Conservation (phyloP, 2,888 invertebrate genomes). For the Orgyia antiqua region DNA sequence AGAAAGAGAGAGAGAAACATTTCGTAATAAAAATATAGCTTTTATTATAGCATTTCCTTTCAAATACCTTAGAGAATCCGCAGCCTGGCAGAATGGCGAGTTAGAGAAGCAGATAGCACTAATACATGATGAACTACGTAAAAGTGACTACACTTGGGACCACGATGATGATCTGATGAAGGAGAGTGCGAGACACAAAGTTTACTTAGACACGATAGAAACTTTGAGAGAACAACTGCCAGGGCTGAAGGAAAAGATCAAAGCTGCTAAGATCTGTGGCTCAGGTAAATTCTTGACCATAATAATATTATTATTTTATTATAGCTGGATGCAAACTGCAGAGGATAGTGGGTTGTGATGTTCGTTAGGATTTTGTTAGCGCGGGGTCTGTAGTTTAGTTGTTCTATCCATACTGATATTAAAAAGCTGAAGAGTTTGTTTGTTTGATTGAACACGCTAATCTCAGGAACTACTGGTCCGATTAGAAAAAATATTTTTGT, state of each 20-base stretch:
- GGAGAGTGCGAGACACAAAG: conserved; percentile 56
- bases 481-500: too few species aligned
- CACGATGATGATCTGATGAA: conserved; percentile 56
- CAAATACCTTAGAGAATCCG: conserved; percentile 50
- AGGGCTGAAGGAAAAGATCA: conserved; percentile 60
- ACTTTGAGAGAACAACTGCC: conserved; percentile 56
- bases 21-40: too few species aligned
- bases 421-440: too few species aligned
- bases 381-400: too few species aligned
- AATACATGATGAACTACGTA: conserved; percentile 65
- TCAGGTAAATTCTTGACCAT: conserved; percentile 56
- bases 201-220: conserved; percentile 59
- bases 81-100: conserved; percentile 69
- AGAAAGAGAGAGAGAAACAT: too few species aligned
- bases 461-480: too few species aligned
- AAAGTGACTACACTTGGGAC: conserved; percentile 60
- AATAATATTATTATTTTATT: not conserved
- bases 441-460: too few species aligned
- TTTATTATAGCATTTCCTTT: too few species aligned
- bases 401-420: too few species aligned
- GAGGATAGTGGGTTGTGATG: too few species aligned
- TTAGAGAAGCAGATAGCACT: conserved; percentile 64
- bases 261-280: conserved; percentile 67
- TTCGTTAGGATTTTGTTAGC: too few species aligned
- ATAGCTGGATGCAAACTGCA: too few species aligned